Base-by-base conservation (phyloP, 2,797 vertebrate genomes). In the Fistularia tabacaria region DNA sequence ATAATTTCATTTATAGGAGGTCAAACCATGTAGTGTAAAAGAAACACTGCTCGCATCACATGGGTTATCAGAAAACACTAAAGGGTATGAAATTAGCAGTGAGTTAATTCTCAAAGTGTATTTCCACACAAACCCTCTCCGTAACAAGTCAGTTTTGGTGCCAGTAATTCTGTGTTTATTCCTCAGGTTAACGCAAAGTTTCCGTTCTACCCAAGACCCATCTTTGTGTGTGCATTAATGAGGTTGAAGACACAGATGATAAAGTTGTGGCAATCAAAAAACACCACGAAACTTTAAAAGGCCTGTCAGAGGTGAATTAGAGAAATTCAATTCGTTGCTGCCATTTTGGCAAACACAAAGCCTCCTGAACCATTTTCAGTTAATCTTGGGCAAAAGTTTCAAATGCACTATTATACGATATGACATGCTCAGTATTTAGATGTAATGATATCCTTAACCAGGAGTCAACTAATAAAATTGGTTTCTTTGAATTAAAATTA, bases 391-490 rank as follows among this genome's bases (percentile, higher is more conserved):
- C 25, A 57, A 49, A 36, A 25, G 43, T 15, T 55, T 46, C 39
- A 40, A 40, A 40, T 40, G 39, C 1, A 25, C 7, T 40, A 25
- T 25, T 25, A 3, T 25, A 5, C 25, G 5, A 25, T 25, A 3
- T 25, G 25, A 25, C 25, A 25, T 25, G 25, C 25, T 5, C 5
- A 25, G 25, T 3, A 25, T 25, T 25, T 25, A 25, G 5, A 25
- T 5, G 5, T 25, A 5, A 5, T 25, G 25, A 25, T 25, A 25
- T 25, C 49, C 56, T 69, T 51, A 14, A 60, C 45, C 40, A 25
- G 13, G 49, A 8, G 43, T 11, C 7, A 5, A 12, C 60, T 62
- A 69, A 82, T 80, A 69, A 2, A 71, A 83, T 80, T 77, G 53
- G 59, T 65, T 72, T 53, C 42, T 54, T 77, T 63, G 43, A 36